phyloP scores from a whole-genome alignment of 1,140 invertebrate genomes.

The Rhopalosiphum padi region DNA sequence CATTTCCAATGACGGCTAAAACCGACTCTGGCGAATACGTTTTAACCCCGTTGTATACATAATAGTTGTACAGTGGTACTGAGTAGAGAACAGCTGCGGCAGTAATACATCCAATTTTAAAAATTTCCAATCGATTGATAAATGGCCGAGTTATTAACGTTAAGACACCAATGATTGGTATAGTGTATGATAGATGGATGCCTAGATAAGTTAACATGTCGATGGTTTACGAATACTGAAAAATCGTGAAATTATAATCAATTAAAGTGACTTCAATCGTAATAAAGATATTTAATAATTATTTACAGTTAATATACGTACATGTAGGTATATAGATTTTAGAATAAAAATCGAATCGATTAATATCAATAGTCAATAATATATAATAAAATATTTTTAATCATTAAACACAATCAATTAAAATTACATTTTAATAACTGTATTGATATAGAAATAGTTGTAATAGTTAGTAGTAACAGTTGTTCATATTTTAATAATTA shows the following conservation, averaged over 20 bases:
- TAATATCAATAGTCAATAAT: no score
- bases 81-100: background rate
- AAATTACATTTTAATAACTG: no score
- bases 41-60: background rate
- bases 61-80: background rate
- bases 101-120: background rate
- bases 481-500: no score
- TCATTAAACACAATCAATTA: no score
- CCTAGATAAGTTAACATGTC: background rate
- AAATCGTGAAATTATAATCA: background rate
- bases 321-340: no score
- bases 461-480: no score
- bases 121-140: constrained; percentile 21
- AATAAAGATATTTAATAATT: no score
- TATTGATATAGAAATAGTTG: no score
- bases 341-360: no score
- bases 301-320: no score
- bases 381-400: no score
- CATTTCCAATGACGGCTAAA: background rate
- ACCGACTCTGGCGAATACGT: background rate
- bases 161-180: background rate
- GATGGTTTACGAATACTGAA: background rate
- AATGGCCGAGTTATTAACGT: constrained; percentile 1
- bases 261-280: no score
- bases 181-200: background rate